phyloP scores from a whole-genome alignment of 2,888 invertebrate genomes.

The Limnephilus auricula region DNA sequence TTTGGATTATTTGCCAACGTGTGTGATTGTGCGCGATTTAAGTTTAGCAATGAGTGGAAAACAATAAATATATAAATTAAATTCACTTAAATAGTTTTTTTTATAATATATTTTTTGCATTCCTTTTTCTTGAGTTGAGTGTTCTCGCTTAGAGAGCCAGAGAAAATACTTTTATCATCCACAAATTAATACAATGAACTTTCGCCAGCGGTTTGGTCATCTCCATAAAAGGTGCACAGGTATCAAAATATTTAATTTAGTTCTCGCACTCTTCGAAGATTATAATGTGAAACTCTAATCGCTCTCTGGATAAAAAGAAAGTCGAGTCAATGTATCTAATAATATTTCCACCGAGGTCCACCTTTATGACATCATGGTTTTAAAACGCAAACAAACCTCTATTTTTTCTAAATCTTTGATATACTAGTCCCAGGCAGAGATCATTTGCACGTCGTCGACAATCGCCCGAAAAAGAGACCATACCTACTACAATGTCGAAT shows the following conservation, averaged over 20 bases:
- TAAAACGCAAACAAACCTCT: neutral
- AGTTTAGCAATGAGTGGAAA: neutral
- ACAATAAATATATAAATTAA: neutral
- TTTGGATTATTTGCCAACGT: conserved; percentile 11
- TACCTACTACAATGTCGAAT: too few relatives aligned
- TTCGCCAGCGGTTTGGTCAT: neutral
- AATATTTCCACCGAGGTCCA: neutral
- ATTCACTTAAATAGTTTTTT: neutral
- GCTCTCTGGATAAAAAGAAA: neutral
- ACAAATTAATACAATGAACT: conserved; percentile 2
- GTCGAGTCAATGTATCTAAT: neutral
- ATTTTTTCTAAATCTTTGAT: neutral
- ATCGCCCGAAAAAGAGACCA: too few relatives aligned
- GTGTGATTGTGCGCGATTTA: neutral
- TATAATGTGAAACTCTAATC: neutral
- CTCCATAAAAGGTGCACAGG: neutral
- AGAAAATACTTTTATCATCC: neutral
- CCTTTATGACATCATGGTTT: neutral
- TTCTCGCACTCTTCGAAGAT: neutral
- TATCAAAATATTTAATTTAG: neutral
- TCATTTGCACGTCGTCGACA: too few relatives aligned
- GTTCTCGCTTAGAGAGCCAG: neutral
- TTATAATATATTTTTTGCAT: neutral
- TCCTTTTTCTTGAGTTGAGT: neutral
- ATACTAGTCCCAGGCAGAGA: too few relatives aligned